Evolutionary conservation across 1,140 invertebrate genomes (phyloP).

Genomic region (Procambarus virginalis): DNA sequence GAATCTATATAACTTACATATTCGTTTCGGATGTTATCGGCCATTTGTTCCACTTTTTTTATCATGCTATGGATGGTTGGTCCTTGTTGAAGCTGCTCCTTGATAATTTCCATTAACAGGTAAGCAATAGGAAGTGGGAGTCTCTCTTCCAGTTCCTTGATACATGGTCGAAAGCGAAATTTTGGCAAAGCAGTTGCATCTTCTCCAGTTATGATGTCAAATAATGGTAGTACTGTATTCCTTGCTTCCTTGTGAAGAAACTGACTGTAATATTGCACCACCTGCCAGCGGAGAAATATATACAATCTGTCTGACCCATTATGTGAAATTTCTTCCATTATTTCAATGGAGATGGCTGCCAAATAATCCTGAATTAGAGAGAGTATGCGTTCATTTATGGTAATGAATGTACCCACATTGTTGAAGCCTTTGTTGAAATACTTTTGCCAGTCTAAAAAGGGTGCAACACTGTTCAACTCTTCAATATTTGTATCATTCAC

Average conservation of each 20-base stretch:
- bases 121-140: slow-evolving; percentile 20
- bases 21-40: slow-evolving; percentile 16
- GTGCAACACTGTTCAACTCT: slow-evolving; percentile 19
- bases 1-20: slow-evolving; percentile 37
- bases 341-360: slow-evolving; percentile 20
- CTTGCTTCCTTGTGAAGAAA: slow-evolving; percentile 30
- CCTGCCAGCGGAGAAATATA: slow-evolving; percentile 42
- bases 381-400: slow-evolving; percentile 19
- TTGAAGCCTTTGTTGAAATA: slow-evolving; percentile 51
- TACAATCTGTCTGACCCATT: slow-evolving; percentile 30
- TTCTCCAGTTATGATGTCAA: slow-evolving; percentile 13
- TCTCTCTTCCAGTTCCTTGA: slow-evolving; percentile 44
- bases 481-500: slow-evolving; percentile 19
- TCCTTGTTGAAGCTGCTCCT: background rate
- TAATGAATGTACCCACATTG: slow-evolving; percentile 19
- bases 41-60: slow-evolving; percentile 9
- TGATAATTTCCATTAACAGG: slow-evolving; percentile 30
- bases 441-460: slow-evolving; percentile 45
- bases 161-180: slow-evolving; percentile 37
- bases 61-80: slow-evolving; percentile 8
- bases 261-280: slow-evolving; percentile 43
- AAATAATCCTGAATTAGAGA: slow-evolving; percentile 50
- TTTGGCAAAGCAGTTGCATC: slow-evolving; percentile 9
- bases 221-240: slow-evolving; percentile 26
- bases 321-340: slow-evolving; percentile 27